A percentile compares a stretch with the other conserved stretches of the same genome.
Evolutionary conservation across 2,888 invertebrate genomes (phyloP).

Genomic region (Epinotia nisella): DNA sequence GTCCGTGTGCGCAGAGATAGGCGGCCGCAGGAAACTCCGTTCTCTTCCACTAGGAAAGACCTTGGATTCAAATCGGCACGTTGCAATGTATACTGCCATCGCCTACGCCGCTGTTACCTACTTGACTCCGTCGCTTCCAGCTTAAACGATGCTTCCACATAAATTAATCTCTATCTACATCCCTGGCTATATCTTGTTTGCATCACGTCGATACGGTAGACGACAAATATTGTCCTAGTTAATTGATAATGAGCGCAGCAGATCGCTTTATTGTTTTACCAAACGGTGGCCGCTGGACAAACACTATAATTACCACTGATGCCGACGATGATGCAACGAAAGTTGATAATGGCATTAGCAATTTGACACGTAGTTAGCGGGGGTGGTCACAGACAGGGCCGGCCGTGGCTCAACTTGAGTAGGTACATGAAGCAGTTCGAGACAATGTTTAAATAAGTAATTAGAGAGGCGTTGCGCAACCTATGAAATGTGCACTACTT

Average conservation of each 20-base stretch:
- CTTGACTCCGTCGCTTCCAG: constrained; percentile 67
- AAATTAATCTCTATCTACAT: constrained; percentile 53
- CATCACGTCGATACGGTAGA: constrained; percentile 49
- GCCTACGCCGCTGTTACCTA: constrained; percentile 81
- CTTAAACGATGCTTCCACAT: constrained; percentile 72
- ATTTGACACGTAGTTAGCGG: constrained; percentile 79
- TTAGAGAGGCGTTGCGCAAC: constrained; percentile 53
- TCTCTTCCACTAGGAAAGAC: constrained; percentile 86
- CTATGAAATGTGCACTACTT: constrained; percentile 20
- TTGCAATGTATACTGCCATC: constrained; percentile 83
- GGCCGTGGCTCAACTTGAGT: constrained; percentile 61
- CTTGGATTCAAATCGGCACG: constrained; percentile 84
- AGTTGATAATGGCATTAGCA: constrained; percentile 80
- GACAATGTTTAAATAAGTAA: constrained; percentile 67
- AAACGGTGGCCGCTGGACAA: constrained; percentile 67
- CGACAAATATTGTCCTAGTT: constrained; percentile 62
- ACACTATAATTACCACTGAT: constrained; percentile 68
- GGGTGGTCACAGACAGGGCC: constrained; percentile 62
- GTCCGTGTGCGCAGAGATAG: constrained; percentile 82
- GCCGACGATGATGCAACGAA: constrained; percentile 77
- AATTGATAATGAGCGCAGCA: constrained; percentile 71
- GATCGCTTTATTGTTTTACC: constrained; percentile 74
- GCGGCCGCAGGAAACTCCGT: constrained; percentile 85
- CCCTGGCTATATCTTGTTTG: constrained; percentile 45
- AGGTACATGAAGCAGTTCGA: constrained; percentile 64